Evolutionary conservation across 2,888 invertebrate genomes (phyloP), one percentile per base, ranked within the genome.

Genomic region (Asteroscopus sphinx): DNA sequence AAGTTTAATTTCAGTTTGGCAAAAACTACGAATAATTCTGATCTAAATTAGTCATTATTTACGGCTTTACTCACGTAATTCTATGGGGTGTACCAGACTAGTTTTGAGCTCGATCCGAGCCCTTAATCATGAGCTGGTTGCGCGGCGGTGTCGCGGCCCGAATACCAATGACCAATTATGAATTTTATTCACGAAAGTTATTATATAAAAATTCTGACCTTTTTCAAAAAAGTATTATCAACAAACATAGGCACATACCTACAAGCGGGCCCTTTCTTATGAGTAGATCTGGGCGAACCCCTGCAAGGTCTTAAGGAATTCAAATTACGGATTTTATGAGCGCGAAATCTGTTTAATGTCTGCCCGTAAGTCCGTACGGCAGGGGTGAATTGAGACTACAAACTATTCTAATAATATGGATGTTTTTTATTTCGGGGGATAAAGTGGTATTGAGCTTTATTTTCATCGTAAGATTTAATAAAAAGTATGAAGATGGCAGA

Each of bases 311-410:
- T 87, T 86, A 84, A 89, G 92, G 93, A 93, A 93, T 93, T 92
- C 92, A 92, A 93, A 93, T 93, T 93, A 90, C 88, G 83, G 83
- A 85, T 93, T 93, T 93, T 92, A 93, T 87, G 90, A 83, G 85
- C 82, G 81, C 78, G 79, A 93, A 92, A 93, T 93, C 92, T 91
- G 92, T 85, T 91, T 92, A 89, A 90, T 85, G 88, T 86, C 87
- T 76, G 80, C 74, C 74, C 75, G 71, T 76, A 60, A 59, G 76
- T 68, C 21, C 8, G 52, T n/a, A n/a, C n/a, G n/a, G n/a, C n/a
- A n/a, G 36, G 68, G 66, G 44, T 47, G 54, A 41, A 57, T 51
- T 41, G 73, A 61, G 66, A 49, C 56, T 63, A 60, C 53, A 56
- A 74, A 74, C 77, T 76, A 76, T 67, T 76, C 56, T 35, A 57